Base-by-base conservation (phyloP, 2,888 invertebrate species). In the Tachina grossa region DNA sequence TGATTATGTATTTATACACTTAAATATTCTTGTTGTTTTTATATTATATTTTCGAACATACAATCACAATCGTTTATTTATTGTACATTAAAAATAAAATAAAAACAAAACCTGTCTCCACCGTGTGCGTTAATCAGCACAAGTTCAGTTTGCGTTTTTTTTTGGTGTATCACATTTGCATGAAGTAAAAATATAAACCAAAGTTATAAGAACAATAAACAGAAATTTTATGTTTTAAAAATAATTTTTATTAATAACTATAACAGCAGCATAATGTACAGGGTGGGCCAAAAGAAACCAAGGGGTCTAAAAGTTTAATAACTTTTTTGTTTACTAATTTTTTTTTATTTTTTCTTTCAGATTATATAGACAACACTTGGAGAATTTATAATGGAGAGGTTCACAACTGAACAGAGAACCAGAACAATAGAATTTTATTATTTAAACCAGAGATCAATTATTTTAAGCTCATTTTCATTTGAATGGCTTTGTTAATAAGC, bases 131-230 rank as follows among this genome's bases (percentile, higher is more conserved):
- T 10, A 22, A 63, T 13, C 11, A 51, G 57, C 31, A 49, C 63
- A 75, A 51, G 51, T 47, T 53, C 19, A 53, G 19, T 41, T 63
- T 47, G 13, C 53, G 1, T 6, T 14, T 49, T 14, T 16, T 41
- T 2, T 43, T 45, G 51, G 13, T 55, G 31, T 76, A 65, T 53
- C 57, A 57, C 11, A 39, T 47, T 76, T 55, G 66, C 55, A 76
- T 66, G 76, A 66, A 76, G 76, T 66, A 57, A 76, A 65, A 57
- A 61, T 51, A 61, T 41, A 66, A 66, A 57, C 47, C 45, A 45
- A 65, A 76, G 9, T 65, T 76, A 55, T 43, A n/a, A 43, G n/a
- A 75, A 55, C n/a, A 55, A 65, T 45, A 47, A 45, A 41, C 55
- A 47, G 31, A 49, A 47, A 76, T 65, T 53, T 65, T n/a, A 51